Evolutionary conservation across 2,888 invertebrate species (phyloP), one percentile per base, ranked within the genome.

Genomic region (Hedychridium roseum): DNA sequence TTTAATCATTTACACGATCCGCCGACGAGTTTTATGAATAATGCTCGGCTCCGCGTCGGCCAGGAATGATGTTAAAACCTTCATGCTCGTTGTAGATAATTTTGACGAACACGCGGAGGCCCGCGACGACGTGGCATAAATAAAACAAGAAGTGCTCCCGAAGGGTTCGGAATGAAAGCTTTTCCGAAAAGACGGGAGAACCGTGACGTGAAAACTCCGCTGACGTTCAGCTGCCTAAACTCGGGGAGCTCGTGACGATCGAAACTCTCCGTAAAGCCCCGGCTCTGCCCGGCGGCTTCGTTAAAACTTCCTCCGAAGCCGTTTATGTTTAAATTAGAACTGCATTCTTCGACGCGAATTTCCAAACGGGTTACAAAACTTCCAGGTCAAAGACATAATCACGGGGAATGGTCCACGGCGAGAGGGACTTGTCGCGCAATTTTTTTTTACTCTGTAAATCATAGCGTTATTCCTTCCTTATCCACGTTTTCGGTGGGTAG

Each of bases 241-340:
- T 39, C 44, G 30, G 20, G n/a, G 17, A 42, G 47, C 30, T 51
- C 43, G 43, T 45, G 50, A 57, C 50, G 50, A 57, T 58, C 57
- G 54, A 57, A 54, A 51, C 46, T 47, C 43, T 45, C 43, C 34
- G 27, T 12, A 39, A 45, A 49, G 42, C 43, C 35, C 39, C 27
- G 16, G n/a, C 39, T 39, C 27, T 21, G 31, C 43, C 44, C 44
- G 45, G 14, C 49, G 48, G 50, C 50, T 60, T 60, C 53, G 60
- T 60, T 60, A 60, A 60, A 60, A 60, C 50, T 60, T 60, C 48
- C 37, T 35, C 48, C 48, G 43, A 43, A 57, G 48, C 46, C 48
- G 57, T 50, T 50, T 54, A 51, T 50, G 54, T 57, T 58, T 54
- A 57, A 58, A 57, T 58, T 57, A 58, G 58, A 54, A 57, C 54